These are phyloP conservation scores for Agrilus mali DNA, from an alignment of 2,888 invertebrate species.

Conservation along the genomic window DNA sequence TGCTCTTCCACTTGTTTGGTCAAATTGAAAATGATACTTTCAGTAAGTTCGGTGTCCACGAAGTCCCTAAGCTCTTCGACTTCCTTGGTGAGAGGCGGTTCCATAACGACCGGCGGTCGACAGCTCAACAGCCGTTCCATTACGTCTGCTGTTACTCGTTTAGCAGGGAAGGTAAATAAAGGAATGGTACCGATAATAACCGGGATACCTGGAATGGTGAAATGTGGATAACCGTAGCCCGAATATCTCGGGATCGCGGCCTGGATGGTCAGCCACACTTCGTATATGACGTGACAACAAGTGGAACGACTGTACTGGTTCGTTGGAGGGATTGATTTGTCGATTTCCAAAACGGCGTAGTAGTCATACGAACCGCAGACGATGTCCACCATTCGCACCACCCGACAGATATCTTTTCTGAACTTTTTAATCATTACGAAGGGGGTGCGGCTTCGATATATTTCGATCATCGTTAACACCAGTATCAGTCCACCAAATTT, in stretches of 20 bases:
- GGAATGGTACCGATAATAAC: slow-evolving; percentile 21
- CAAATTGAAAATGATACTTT: slow-evolving; percentile 17
- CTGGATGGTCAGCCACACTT: slow-evolving; percentile 20
- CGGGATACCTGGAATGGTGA: slow-evolving; percentile 20
- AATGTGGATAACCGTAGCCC: slow-evolving; percentile 20
- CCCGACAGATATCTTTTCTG: slow-evolving; percentile 19
- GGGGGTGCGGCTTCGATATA: slow-evolving; percentile 19
- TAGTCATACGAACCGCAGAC: slow-evolving; percentile 17
- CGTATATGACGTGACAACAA: slow-evolving; percentile 19
- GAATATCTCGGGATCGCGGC: slow-evolving; percentile 16
- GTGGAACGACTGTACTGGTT: slow-evolving; percentile 18
- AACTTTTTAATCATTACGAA: slow-evolving; percentile 13
- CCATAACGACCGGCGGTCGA: slow-evolving; percentile 12
- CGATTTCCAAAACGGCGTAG: slow-evolving; percentile 18
- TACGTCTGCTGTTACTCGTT: slow-evolving; percentile 16
- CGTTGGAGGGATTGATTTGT: slow-evolving; percentile 15
- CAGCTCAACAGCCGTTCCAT: slow-evolving; percentile 12
- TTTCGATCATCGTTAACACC: slow-evolving; percentile 19
- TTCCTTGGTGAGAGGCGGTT: slow-evolving; percentile 18
- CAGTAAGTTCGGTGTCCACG: slow-evolving; percentile 18
- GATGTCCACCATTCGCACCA: slow-evolving; percentile 19
- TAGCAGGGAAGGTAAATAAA: slow-evolving; percentile 14
- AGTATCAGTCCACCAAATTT: slow-evolving; percentile 20
- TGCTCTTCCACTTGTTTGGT: slow-evolving; percentile 11
- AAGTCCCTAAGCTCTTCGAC: slow-evolving; percentile 18